Evolutionary conservation across 1,140 invertebrate species (phyloP).

Genomic region (Camponotus vicinus): DNA sequence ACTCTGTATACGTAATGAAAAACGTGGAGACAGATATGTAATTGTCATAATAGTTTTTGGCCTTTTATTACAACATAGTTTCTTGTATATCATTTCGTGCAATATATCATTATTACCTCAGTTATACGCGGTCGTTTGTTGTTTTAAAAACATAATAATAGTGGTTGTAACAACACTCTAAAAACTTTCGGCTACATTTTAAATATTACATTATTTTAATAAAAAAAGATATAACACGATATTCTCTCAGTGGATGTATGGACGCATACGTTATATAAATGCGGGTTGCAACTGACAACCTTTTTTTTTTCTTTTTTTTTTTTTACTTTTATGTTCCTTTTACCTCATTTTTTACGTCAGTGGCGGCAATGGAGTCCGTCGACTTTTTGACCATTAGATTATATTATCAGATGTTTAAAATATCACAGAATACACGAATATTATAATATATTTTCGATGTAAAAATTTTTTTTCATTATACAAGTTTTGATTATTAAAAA

Average conservation of each 20-base stretch:
- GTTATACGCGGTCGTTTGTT: neutral
- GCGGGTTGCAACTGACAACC: conserved; percentile 26
- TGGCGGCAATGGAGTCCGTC: conserved; percentile 33
- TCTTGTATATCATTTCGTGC: neutral
- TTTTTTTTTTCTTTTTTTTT: conserved; percentile 26
- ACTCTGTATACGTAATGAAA: too few species aligned
- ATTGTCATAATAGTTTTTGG: conserved; percentile 19
- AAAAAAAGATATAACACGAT: conserved; percentile 33
- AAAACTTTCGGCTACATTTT: conserved; percentile 42
- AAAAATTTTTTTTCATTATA: neutral
- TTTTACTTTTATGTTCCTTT: conserved; percentile 53
- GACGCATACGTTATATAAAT: conserved; percentile 37
- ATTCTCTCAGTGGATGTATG: neutral
- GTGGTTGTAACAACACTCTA: conserved; percentile 1
- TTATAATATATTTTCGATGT: neutral
- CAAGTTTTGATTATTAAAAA: neutral
- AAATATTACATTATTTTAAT: conserved; percentile 57
- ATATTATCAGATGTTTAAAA: conserved; percentile 27
- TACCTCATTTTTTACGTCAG: conserved; percentile 41
- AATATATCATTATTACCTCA: neutral
- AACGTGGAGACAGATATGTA: neutral
- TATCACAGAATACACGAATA: neutral
- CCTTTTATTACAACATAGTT: conserved; percentile 1
- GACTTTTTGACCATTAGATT: conserved; percentile 24
- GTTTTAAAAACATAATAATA: conserved; percentile 12